Evolutionary conservation across 2,888 invertebrate genomes (phyloP).

Genomic region (Drosophila niveifrons): DNA sequence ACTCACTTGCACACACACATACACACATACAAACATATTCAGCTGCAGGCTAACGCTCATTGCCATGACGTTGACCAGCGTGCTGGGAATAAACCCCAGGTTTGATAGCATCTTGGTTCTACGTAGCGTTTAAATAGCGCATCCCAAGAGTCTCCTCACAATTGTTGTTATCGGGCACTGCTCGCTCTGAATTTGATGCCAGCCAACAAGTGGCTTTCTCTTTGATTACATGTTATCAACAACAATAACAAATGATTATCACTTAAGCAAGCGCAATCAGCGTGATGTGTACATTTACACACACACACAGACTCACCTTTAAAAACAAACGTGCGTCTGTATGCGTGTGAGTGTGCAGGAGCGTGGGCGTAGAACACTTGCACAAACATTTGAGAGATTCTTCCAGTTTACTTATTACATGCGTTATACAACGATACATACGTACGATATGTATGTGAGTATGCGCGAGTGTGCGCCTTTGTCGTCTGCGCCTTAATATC

Average conservation of each 20-base stretch:
- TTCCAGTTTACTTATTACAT: conserved; percentile 28
- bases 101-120: conserved; percentile 4
- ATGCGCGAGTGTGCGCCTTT: conserved; percentile 3
- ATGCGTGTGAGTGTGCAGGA: conserved; percentile 7
- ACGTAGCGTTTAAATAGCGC: not conserved
- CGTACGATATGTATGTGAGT: conserved; percentile 4
- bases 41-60: conserved; percentile 27
- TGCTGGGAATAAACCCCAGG: not conserved
- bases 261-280: conserved; percentile 64
- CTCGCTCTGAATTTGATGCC: conserved; percentile 17
- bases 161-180: conserved; percentile 19
- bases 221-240: conserved; percentile 53
- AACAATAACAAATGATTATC: conserved; percentile 63
- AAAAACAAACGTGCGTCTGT: not conserved
- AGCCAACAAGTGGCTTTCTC: conserved; percentile 38
- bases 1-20: not conserved
- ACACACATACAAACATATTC: conserved; percentile 5
- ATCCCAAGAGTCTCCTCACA: not conserved
- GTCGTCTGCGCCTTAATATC: conserved; percentile 22
- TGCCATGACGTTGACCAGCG: conserved; percentile 15
- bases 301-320: not conserved
- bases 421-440: conserved; percentile 1
- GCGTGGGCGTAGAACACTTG: conserved; percentile 43
- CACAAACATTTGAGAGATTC: conserved; percentile 39
- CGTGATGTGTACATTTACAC: conserved; percentile 3